Evolutionary conservation across 92 coral and sea anemone genomes (phyloP).

Genomic region (Chrysogorgia sp.): DNA sequence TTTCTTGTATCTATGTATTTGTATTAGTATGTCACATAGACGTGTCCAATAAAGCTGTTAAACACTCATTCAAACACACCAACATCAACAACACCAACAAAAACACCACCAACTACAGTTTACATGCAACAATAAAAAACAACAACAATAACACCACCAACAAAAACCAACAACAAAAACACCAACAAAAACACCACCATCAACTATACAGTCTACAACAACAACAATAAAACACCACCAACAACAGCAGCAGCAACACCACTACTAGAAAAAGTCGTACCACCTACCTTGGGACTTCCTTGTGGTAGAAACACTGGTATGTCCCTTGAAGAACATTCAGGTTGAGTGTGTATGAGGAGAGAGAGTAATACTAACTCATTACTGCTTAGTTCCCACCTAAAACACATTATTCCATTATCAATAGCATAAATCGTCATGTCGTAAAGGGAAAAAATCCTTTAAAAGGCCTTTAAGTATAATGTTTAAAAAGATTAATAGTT

Average conservation of each 20-base stretch:
- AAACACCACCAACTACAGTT: constrained; percentile 6
- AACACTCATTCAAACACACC: too few relatives aligned
- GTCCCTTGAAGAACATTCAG: constrained; percentile 87
- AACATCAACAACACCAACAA: constrained; percentile 13
- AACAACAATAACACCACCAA: too few relatives aligned
- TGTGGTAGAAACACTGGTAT: constrained; percentile 89
- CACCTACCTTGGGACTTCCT: constrained; percentile 92
- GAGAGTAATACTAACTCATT: constrained; percentile 90
- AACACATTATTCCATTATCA: too few relatives aligned
- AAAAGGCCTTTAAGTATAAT: too few relatives aligned
- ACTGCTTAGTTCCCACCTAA: constrained; percentile 98
- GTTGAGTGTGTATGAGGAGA: constrained; percentile 68
- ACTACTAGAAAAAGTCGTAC: background rate
- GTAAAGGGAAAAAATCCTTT: too few relatives aligned
- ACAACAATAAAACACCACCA: background rate
- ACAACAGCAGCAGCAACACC: constrained; percentile 3
- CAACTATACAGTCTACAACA: background rate
- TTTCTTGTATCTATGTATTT: too few relatives aligned
- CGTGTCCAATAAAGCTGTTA: too few relatives aligned
- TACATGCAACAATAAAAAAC: background rate
- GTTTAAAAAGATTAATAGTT: too few relatives aligned
- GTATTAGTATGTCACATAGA: too few relatives aligned
- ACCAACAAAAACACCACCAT: too few relatives aligned
- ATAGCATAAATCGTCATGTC: too few relatives aligned
- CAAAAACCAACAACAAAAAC: too few relatives aligned